Evolutionary conservation across 2,113 vertebrate species (phyloP).

Genomic region (Coryphaenoides rupestris): DNA sequence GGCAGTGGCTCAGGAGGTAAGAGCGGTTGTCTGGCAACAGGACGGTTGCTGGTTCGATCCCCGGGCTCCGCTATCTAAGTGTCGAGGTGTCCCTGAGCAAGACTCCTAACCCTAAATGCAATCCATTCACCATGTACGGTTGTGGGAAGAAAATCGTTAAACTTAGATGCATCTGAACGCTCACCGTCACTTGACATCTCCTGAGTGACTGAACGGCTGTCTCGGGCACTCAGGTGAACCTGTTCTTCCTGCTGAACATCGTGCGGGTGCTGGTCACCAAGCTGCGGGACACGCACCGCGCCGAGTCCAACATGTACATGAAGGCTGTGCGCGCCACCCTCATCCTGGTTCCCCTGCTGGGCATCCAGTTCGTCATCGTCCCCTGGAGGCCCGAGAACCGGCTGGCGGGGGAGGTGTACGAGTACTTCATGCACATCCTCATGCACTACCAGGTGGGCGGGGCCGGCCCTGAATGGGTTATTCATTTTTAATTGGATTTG

Average conservation of each 20-base stretch:
- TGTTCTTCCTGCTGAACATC: constrained; percentile 96
- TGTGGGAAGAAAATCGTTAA: no score
- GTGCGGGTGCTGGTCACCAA: constrained; percentile 94
- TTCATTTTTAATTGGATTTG: background rate
- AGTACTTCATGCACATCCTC: constrained; percentile 95
- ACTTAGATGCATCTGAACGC: no score
- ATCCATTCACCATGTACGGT: no score
- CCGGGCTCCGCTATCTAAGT: no score
- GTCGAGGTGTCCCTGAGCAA: no score
- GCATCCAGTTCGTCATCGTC: constrained; percentile 94
- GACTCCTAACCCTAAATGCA: no score
- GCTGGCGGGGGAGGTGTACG: constrained; percentile 88
- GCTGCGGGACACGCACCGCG: constrained; percentile 85
- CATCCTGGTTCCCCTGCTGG: constrained; percentile 92
- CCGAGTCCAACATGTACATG: constrained; percentile 96
- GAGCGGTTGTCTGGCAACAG: no score
- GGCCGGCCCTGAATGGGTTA: background rate
- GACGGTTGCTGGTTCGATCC: no score
- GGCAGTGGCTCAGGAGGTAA: no score
- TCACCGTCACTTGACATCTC: no score
- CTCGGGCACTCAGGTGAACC: constrained; percentile 82
- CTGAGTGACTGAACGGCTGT: no score
- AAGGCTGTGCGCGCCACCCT: constrained; percentile 95
- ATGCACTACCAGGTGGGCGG: constrained; percentile 79
- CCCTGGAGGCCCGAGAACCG: constrained; percentile 94